Percentiles rank a stretch among this genome's conserved stretches.
These are phyloP conservation scores for Azemiops feae DNA, from an alignment of 2,113 vertebrate genomes.

Conservation along the genomic window DNA sequence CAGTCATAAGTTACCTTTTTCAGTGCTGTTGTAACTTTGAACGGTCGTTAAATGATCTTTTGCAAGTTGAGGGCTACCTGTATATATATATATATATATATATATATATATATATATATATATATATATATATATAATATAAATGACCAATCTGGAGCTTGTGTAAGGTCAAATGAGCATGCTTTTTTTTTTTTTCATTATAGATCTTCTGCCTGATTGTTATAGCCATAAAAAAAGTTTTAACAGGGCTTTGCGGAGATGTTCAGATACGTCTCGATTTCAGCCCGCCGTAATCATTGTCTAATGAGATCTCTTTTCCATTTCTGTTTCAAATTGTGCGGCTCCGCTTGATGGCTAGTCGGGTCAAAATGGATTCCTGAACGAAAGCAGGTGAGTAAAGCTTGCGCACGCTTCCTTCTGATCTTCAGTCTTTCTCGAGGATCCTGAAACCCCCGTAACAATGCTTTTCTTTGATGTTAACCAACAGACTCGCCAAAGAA, in stretches of 20 bases:
- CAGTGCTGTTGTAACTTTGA: background rate
- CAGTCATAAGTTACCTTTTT: background rate
- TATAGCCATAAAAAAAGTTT: background rate
- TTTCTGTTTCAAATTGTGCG: conserved; percentile 50
- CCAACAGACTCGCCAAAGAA: conserved; percentile 90
- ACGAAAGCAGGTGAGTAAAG: conserved; percentile 91
- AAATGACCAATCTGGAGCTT: background rate
- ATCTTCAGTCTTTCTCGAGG: conserved; percentile 45
- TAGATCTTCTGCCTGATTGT: background rate
- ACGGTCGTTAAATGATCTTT: background rate
- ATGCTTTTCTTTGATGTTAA: conserved; percentile 79
- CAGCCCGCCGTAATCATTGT: conserved; percentile 23
- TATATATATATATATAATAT: background rate
- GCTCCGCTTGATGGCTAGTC: conserved; percentile 76
- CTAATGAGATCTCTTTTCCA: conserved; percentile 62
- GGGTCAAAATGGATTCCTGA: conserved; percentile 96
- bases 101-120: too few species aligned
- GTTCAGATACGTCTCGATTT: background rate
- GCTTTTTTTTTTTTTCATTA: background rate
- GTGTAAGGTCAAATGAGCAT: background rate
- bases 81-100: too few species aligned
- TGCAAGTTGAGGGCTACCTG: background rate
- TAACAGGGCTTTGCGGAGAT: background rate
- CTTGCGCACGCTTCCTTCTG: conserved; percentile 30
- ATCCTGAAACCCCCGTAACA: conserved; percentile 53